Percentiles rank a stretch among this genome's conserved stretches.
Evolutionary conservation across 2,113 vertebrate genomes (phyloP).

Genomic region (Cisticola juncidis): DNA sequence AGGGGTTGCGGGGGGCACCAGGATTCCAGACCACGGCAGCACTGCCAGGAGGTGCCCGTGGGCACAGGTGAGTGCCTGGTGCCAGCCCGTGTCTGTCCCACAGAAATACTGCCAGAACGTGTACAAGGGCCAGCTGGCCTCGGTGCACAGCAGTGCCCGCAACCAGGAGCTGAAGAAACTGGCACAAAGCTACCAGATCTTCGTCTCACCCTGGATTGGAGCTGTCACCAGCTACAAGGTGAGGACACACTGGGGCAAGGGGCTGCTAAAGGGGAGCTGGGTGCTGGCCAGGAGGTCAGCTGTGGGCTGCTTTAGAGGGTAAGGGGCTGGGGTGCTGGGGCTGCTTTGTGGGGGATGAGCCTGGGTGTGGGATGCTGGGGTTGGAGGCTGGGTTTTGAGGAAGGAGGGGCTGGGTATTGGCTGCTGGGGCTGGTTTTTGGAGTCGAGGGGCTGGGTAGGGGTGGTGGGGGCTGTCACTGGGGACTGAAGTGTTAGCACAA

Average conservation of each 20-base stretch:
- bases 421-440: background rate
- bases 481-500: background rate
- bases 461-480: background rate
- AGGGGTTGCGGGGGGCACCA: accelerated
- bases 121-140: background rate
- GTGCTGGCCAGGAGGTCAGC: background rate
- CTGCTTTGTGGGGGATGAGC: no score
- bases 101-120: background rate
- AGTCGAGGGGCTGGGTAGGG: no score
- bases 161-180: background rate
- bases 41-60: accelerated
- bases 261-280: background rate
- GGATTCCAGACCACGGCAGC: background rate
- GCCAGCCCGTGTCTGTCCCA: background rate
- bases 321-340: background rate
- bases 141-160: background rate
- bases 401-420: no score
- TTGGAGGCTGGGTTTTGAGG: background rate
- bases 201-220: accelerated
- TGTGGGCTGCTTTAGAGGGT: background rate
- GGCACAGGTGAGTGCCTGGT: background rate
- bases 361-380: background rate
- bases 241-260: background rate
- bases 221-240: background rate
- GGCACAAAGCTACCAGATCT: accelerated